Base-by-base conservation (phyloP, 2,888 invertebrate species). In the Chalcosyrphus nemorum region DNA sequence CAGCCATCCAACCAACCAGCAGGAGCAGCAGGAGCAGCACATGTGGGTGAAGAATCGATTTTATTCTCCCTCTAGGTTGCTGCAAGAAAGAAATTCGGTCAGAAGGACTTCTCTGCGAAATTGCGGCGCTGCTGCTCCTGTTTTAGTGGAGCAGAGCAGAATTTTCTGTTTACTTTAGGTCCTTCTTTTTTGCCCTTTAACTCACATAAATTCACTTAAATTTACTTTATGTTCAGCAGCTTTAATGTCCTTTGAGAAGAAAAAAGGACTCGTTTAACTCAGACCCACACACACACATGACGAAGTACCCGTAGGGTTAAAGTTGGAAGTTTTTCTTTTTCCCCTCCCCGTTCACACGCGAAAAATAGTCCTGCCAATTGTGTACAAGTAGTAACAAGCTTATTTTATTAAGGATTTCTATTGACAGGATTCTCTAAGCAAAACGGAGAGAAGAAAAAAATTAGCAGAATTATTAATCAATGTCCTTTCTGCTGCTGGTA, bases 401-500 rank as follows among this genome's bases (percentile, higher is more conserved):
- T 65, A 75, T 75, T 65, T 65, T 56, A 75, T 65, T 75, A 41
- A 38, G 50, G 47, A 63, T 47, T 63, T 47, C 61, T 75, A 50
- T 75, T 61, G 63, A 81, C 68, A 47, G 24, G 32, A 65, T 3
- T 29, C 56, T 24, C 24, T 54, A 35, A 38, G 27, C 13, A 68
- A 32, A 35, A 32, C 50, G 41, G 41, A 63, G 45, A 47, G 70
- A 75, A 70, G 54, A 71, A 61, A 71, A 70, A 76, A 81, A 76
- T 81, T 76, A 71, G 65, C 65, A 76, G 59, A 81, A 81, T 81
- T 81, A 81, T 81, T 81, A 81, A 81, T 81, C 81, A 81, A 81
- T 71, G 81, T 72, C 71, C 81, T 71, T 71, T 52, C 52, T 70
- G 19, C 54, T 75, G 47, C 27, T 50, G 7, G 24, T 9, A n/a